Evolutionary conservation across 64 coral and sea anemone species (phyloP).

Genomic region (Pocillopora damicornis): DNA sequence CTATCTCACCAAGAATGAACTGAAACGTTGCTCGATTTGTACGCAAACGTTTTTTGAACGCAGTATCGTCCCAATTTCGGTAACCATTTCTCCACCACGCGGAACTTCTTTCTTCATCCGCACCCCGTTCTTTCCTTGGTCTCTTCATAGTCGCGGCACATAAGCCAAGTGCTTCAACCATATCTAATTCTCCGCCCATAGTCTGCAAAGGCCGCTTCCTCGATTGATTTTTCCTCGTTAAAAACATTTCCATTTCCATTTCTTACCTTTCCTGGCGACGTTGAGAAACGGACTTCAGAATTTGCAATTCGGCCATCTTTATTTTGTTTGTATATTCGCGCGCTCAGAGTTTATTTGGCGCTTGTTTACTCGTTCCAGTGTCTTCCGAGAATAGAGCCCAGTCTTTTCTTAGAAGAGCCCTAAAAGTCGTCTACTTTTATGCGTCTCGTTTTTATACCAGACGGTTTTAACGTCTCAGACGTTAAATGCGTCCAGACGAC

Average conservation of each 20-base stretch:
- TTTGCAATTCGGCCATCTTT: background rate
- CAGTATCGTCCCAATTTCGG: constrained; percentile 47
- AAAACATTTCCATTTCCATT: constrained; percentile 19
- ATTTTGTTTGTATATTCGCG: constrained; percentile 3
- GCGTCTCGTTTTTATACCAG: constrained; percentile 25
- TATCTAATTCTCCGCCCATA: constrained; percentile 19
- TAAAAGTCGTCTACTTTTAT: background rate
- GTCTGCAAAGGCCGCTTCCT: constrained; percentile 5
- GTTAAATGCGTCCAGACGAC: constrained; percentile 30
- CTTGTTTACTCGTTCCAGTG: background rate
- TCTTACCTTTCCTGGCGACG: constrained; percentile 27
- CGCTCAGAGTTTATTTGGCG: constrained; percentile 3
- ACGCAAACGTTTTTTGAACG: constrained; percentile 65
- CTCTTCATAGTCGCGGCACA: background rate
- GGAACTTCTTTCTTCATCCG: constrained; percentile 53
- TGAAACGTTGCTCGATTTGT: constrained; percentile 70
- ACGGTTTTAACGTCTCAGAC: background rate
- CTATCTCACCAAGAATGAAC: constrained; percentile 52
- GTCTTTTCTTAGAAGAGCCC: background rate
- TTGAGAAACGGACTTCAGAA: constrained; percentile 27
- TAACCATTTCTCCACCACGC: constrained; percentile 57
- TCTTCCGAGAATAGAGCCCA: constrained; percentile 26
- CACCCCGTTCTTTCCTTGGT: constrained; percentile 39
- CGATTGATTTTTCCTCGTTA: constrained; percentile 23
- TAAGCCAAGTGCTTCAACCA: constrained; percentile 21